Conservation (phyloP, 2,888 invertebrate species). For the Ceraclea dissimilis region DNA sequence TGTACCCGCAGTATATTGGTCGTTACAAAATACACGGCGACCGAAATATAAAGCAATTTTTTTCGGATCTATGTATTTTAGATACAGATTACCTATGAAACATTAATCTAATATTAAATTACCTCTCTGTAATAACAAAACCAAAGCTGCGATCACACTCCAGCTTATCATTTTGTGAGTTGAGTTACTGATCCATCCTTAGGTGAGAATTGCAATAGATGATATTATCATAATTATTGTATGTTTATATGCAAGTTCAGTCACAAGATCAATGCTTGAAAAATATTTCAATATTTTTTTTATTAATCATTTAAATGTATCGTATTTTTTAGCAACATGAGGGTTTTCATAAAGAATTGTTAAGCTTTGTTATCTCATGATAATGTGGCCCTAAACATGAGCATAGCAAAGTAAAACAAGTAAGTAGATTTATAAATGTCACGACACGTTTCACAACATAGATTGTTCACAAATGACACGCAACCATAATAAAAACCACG, state of each 20-base stretch:
- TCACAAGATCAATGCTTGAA: no score
- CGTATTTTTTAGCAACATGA: no score
- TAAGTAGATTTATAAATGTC: constrained; percentile 9
- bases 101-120: no score
- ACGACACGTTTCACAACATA: constrained; percentile 12
- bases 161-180: background rate
- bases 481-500: constrained; percentile 10
- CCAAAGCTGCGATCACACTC: background rate
- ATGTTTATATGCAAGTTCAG: no score
- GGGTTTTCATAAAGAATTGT: background rate
- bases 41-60: no score
- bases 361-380: background rate
- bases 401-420: constrained; percentile 1
- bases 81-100: background rate
- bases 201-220: no score
- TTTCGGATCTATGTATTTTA: background rate
- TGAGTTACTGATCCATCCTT: no score
- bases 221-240: no score
- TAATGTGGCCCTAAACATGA: background rate
- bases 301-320: background rate
- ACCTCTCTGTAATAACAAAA: background rate
- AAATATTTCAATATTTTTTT: no score
- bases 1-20: no score
- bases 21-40: no score
- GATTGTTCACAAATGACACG: constrained; percentile 13